Conservation (phyloP, 2,888 invertebrate species). For the Tryphoninae sp. region DNA sequence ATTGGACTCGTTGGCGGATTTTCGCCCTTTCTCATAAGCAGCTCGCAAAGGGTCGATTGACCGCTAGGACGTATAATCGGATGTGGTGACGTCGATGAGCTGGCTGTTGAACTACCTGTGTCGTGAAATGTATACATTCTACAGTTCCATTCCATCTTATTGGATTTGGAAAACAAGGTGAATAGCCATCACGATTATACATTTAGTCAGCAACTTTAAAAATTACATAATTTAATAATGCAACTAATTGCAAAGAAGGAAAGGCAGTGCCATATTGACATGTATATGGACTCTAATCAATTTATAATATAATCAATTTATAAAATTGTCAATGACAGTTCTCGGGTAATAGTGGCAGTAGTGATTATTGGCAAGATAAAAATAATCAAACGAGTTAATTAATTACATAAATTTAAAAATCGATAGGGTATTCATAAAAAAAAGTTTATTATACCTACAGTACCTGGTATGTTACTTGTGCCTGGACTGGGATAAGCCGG, state of each 20-base stretch:
- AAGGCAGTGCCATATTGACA: neutral
- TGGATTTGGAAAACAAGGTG: neutral
- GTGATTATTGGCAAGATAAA: no score
- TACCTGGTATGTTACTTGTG: constrained; percentile 78
- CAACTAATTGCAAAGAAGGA: neutral
- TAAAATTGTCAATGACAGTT: no score
- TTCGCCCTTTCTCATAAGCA: constrained; percentile 87
- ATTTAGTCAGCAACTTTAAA: neutral
- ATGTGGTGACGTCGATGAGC: constrained; percentile 79
- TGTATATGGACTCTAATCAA: no score
- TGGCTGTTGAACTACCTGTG: constrained; percentile 78
- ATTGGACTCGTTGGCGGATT: constrained; percentile 79
- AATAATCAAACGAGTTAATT: neutral
- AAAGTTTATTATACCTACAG: neutral
- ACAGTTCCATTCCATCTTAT: neutral
- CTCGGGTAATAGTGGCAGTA: no score
- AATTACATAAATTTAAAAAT: no score
- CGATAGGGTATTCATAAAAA: no score
- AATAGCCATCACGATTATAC: neutral
- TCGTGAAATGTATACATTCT: neutral
- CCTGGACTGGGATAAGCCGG: constrained; percentile 79
- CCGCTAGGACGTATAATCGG: constrained; percentile 70
- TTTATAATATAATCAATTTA: no score
- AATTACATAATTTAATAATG: neutral
- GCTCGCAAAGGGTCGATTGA: constrained; percentile 85